These are phyloP conservation scores for Hypotaenidia philippensis DNA, from an alignment of 2,797 vertebrate species.

Conservation along the genomic window DNA sequence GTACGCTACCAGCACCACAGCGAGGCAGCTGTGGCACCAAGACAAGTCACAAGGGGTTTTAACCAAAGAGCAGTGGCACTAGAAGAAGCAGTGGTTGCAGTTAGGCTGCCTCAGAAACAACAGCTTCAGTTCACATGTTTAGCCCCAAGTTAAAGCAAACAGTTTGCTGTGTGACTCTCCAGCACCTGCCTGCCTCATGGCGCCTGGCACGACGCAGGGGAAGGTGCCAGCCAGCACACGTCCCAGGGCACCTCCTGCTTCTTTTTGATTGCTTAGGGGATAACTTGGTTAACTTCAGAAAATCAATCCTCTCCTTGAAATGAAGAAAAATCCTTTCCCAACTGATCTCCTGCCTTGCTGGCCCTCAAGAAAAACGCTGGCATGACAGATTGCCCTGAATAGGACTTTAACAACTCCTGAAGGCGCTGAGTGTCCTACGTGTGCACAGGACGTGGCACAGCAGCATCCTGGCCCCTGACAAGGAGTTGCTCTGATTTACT, in stretches of 20 bases:
- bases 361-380: neutral
- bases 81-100: neutral
- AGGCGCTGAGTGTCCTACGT: rapidly evolving
- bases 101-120: neutral
- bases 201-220: rapidly evolving
- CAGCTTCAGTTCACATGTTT: neutral
- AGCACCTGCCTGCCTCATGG: neutral
- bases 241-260: neutral
- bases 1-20: rapidly evolving
- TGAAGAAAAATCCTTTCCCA: neutral
- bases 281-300: neutral
- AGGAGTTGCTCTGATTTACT: rapidly evolving
- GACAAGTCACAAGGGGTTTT: rapidly evolving
- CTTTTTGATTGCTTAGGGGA: neutral
- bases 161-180: neutral
- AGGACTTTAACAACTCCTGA: neutral
- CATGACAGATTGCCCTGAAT: neutral
- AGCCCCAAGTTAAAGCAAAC: neutral
- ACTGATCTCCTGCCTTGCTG: neutral
- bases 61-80: neutral
- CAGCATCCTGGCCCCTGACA: neutral
- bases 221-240: neutral
- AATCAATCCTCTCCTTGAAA: neutral
- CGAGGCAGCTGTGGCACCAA: rapidly evolving
- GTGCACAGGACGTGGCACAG: rapidly evolving